Evolutionary conservation across 2,888 invertebrate species (phyloP).

Genomic region (Boloria euphrosyne): DNA sequence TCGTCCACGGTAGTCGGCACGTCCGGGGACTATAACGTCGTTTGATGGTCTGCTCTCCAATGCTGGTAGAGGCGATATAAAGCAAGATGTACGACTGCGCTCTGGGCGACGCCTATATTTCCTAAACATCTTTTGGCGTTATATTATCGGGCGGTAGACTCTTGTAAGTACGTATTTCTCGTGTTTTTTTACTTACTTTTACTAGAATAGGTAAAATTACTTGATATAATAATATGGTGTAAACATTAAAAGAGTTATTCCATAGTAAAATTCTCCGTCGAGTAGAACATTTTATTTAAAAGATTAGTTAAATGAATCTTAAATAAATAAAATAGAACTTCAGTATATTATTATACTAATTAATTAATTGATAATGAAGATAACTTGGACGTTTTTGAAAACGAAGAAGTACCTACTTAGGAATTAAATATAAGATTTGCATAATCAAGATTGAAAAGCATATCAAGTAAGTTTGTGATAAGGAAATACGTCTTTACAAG

Average conservation of each 20-base stretch:
- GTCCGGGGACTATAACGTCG: slow-evolving; percentile 79
- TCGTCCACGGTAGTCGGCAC: slow-evolving; percentile 67
- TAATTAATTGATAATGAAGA: too few species aligned
- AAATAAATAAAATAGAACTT: too few species aligned
- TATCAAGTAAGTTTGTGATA: slow-evolving; percentile 8
- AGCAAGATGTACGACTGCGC: slow-evolving; percentile 80
- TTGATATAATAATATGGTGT: not conserved
- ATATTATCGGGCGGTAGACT: slow-evolving; percentile 69
- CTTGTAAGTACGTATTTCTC: slow-evolving; percentile 62
- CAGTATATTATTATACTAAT: too few species aligned
- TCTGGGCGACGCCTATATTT: slow-evolving; percentile 81
- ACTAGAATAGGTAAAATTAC: not conserved
- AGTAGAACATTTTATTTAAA: too few species aligned
- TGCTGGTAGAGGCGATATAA: slow-evolving; percentile 77
- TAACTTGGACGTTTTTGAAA: too few species aligned
- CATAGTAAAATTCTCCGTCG: too few species aligned
- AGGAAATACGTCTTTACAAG: slow-evolving; percentile 57
- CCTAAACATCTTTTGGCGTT: slow-evolving; percentile 79
- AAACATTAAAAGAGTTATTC: too few species aligned
- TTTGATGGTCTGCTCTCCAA: slow-evolving; percentile 83
- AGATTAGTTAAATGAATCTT: too few species aligned
- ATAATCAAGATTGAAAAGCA: not conserved
- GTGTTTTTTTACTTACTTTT: slow-evolving; percentile 31
- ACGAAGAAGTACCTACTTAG: too few species aligned
- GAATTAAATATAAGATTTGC: too few species aligned